Conservation (phyloP, 2,888 invertebrate genomes). For the Eristalinus sepulchralis region DNA sequence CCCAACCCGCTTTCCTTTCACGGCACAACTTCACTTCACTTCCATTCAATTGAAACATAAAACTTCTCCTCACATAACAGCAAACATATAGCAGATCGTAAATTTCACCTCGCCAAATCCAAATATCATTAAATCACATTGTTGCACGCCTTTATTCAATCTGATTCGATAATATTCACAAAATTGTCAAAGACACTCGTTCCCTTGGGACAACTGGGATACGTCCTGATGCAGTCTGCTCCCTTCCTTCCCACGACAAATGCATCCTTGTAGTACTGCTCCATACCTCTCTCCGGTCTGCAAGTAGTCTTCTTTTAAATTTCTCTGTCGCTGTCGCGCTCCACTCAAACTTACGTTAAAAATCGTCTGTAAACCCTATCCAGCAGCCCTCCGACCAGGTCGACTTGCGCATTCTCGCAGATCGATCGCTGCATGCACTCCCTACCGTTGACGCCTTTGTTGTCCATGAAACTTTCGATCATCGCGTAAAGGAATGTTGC, state of each 20-base stretch:
- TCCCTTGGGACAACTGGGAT: conserved; percentile 36
- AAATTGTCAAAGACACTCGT: conserved; percentile 50
- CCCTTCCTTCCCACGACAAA: conserved; percentile 35
- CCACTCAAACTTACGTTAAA: conserved; percentile 36
- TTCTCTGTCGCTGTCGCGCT: background rate
- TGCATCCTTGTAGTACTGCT: conserved; percentile 46
- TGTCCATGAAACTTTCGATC: conserved; percentile 47
- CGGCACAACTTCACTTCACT: no score
- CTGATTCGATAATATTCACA: conserved; percentile 33
- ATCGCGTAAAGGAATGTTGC: conserved; percentile 36
- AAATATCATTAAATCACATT: background rate
- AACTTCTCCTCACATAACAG: no score
- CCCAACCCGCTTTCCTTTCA: no score
- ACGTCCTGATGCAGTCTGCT: conserved; percentile 46
- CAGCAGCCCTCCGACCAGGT: conserved; percentile 27
- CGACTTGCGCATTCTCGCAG: conserved; percentile 40
- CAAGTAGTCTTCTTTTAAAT: background rate
- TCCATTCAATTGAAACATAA: no score
- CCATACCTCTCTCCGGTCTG: conserved; percentile 52
- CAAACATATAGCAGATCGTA: no score
- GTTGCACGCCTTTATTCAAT: conserved; percentile 11
- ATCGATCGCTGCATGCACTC: conserved; percentile 41
- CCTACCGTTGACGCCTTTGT: conserved; percentile 32
- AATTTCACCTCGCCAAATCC: no score
- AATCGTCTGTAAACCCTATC: conserved; percentile 37